A percentile compares a stretch with the other conserved stretches of the same genome.
phyloP scores from a whole-genome alignment of 2,888 invertebrate species.

The Marronus borbonicus region DNA sequence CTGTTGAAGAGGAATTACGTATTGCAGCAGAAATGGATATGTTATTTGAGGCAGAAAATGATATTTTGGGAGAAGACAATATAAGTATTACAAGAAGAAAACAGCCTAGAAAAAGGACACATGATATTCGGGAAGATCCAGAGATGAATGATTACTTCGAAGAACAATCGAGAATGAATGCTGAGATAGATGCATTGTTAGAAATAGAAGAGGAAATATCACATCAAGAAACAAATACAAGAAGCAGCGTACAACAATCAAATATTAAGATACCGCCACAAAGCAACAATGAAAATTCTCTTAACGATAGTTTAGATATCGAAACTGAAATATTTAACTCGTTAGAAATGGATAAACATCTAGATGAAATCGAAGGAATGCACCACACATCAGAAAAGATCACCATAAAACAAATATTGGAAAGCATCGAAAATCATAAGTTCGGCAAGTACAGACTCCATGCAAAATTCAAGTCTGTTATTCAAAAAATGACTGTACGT shows the following conservation, averaged over 20 bases:
- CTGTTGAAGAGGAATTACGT: constrained; percentile 55
- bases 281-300: constrained; percentile 36
- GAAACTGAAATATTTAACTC: constrained; percentile 64
- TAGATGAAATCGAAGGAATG: constrained; percentile 61
- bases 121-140: background rate
- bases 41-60: constrained; percentile 59
- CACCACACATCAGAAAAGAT: constrained; percentile 20
- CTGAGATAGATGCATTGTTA: constrained; percentile 48
- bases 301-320: constrained; percentile 51
- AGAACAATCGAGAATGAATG: constrained; percentile 3
- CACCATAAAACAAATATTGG: constrained; percentile 58
- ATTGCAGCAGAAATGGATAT: constrained; percentile 60
- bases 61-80: constrained; percentile 60
- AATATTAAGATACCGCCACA: constrained; percentile 9
- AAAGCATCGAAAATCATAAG: constrained; percentile 62
- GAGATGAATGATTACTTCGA: background rate
- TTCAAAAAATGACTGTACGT: constrained; percentile 73
- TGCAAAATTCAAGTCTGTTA: constrained; percentile 73
- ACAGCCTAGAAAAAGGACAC: background rate
- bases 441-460: constrained; percentile 73
- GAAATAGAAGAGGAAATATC: constrained; percentile 36
- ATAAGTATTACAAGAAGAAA: constrained; percentile 6
- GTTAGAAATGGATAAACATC: constrained; percentile 63
- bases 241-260: constrained; percentile 5
- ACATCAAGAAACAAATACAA: constrained; percentile 11